phyloP scores from a whole-genome alignment of 2,888 invertebrate species.

The Cordilura impudica region DNA sequence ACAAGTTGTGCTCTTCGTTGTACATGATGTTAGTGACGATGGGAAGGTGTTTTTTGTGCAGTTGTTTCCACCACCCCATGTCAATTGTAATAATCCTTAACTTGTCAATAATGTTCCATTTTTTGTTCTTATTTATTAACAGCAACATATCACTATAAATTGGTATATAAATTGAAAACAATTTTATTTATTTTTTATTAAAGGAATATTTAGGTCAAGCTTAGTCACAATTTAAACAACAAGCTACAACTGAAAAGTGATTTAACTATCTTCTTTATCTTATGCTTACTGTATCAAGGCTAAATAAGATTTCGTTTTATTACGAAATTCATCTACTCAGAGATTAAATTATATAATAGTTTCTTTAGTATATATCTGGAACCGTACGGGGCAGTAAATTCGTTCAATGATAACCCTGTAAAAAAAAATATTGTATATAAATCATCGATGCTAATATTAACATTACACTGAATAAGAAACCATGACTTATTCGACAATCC shows the following conservation, averaged over 20 bases:
- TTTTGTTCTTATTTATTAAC: not conserved
- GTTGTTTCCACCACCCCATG: conserved; percentile 31
- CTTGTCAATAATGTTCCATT: conserved; percentile 29
- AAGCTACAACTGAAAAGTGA: not conserved
- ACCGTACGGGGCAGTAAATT: too few species aligned
- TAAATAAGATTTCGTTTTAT: too few species aligned
- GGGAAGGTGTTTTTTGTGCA: not conserved
- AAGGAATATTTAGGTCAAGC: not conserved
- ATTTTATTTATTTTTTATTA: not conserved
- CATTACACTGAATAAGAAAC: too few species aligned
- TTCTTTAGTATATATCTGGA: too few species aligned
- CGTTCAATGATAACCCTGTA: too few species aligned
- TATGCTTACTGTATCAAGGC: too few species aligned
- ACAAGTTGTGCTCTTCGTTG: not conserved
- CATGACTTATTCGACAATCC: too few species aligned
- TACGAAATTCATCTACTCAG: too few species aligned
- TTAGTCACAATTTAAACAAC: not conserved
- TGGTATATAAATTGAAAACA: not conserved
- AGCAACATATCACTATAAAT: not conserved
- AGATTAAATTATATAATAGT: too few species aligned
- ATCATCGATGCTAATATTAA: too few species aligned
- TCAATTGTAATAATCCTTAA: conserved; percentile 29
- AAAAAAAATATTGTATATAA: too few species aligned
- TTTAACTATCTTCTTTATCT: too few species aligned
- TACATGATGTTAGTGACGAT: not conserved